Conservation (phyloP, 1,140 invertebrate species). For the Archegozetes longisetosus region DNA sequence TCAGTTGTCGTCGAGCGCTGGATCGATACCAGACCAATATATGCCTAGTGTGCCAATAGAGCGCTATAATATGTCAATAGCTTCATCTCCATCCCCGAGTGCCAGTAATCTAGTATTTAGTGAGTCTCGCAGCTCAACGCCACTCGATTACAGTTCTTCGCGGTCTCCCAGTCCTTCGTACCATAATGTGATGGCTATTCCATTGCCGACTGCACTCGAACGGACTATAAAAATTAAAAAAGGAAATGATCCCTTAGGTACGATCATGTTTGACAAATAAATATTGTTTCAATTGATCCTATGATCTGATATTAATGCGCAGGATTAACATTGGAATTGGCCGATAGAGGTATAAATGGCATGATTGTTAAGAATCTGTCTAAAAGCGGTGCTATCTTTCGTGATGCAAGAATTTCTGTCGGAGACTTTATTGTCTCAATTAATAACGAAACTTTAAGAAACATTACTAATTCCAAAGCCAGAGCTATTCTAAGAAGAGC, state of each 20-base stretch:
- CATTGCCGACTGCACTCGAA: conserved; percentile 41
- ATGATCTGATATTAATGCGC: conserved; percentile 16
- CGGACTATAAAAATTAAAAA: conserved; percentile 41
- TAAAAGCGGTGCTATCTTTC: conserved; percentile 36
- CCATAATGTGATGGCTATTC: background rate
- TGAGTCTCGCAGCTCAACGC: conserved; percentile 11
- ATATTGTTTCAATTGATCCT: background rate
- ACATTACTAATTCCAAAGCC: conserved; percentile 43
- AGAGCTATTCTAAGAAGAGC: conserved; percentile 42
- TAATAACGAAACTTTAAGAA: conserved; percentile 46
- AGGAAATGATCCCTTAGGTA: conserved; percentile 38
- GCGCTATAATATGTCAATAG: background rate
- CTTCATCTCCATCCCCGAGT: conserved; percentile 8
- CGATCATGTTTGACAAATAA: no score
- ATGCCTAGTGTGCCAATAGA: background rate
- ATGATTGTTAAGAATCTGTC: conserved; percentile 40
- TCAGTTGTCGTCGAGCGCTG: background rate
- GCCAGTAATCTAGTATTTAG: conserved; percentile 1
- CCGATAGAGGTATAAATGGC: conserved; percentile 46
- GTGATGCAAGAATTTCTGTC: conserved; percentile 40
- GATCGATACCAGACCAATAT: conserved; percentile 5
- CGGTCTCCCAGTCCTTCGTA: background rate
- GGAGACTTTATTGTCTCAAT: conserved; percentile 36
- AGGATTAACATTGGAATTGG: conserved; percentile 40
- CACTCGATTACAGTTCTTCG: background rate